phyloP scores from a whole-genome alignment of 1,140 invertebrate species.

The Drosophila nikananu region DNA sequence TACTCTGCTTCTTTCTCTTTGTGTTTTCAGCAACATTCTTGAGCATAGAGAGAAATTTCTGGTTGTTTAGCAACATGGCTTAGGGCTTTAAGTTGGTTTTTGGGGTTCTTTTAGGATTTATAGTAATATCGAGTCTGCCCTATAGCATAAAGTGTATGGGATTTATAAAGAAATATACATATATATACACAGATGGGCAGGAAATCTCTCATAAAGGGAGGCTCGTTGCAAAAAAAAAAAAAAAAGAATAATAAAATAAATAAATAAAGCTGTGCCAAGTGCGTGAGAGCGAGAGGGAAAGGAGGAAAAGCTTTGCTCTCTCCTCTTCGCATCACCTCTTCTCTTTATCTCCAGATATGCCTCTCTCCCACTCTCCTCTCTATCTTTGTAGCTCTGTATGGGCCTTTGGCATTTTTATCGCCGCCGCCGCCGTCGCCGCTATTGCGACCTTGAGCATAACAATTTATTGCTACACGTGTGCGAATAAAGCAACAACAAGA shows the following conservation, averaged over 20 bases:
- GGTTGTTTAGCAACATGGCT: background rate
- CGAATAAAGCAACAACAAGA: slow-evolving; percentile 63
- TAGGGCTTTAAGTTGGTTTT: background rate
- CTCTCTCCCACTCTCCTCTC: background rate
- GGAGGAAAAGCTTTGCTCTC: slow-evolving; percentile 31
- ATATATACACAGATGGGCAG: slow-evolving; percentile 9
- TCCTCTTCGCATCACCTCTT: background rate
- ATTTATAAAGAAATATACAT: background rate
- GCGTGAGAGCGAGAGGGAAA: slow-evolving; percentile 25
- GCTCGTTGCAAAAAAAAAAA: slow-evolving; percentile 58
- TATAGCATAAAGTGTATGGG: background rate
- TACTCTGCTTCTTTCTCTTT: background rate
- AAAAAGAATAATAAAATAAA: slow-evolving; percentile 36
- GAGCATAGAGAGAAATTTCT: slow-evolving; percentile 10
- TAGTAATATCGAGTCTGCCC: background rate
- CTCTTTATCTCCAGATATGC: slow-evolving; percentile 1
- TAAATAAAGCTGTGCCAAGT: slow-evolving; percentile 42
- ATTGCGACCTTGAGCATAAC: slow-evolving; percentile 77
- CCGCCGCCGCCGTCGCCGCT: slow-evolving; percentile 38
- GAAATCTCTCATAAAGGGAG: slow-evolving; percentile 67
- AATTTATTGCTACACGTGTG: slow-evolving; percentile 83
- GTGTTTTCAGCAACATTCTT: slow-evolving; percentile 51
- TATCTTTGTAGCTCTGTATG: slow-evolving; percentile 11
- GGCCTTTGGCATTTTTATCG: slow-evolving; percentile 49
- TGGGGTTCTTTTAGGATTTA: background rate